These are phyloP conservation scores for Dioctria linearis DNA, from an alignment of 2,888 invertebrate species.

Conservation along the genomic window DNA sequence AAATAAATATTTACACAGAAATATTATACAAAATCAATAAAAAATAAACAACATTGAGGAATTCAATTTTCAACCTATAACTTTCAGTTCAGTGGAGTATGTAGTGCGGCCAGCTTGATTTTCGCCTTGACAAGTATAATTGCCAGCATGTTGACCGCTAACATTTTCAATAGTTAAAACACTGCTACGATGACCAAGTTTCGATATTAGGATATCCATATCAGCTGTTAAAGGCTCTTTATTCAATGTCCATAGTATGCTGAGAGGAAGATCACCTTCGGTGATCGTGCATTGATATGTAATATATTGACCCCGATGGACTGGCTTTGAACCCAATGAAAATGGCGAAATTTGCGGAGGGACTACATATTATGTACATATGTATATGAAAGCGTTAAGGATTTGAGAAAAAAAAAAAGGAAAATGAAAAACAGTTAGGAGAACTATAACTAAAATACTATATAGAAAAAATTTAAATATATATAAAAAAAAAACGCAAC, in stretches of 20 bases:
- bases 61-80: constrained; percentile 75
- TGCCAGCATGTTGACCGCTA: constrained; percentile 79
- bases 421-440: not conserved
- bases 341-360: constrained; percentile 73
- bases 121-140: constrained; percentile 82
- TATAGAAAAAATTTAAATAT: constrained; percentile 2
- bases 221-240: constrained; percentile 68
- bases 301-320: constrained; percentile 76
- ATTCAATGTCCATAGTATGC: constrained; percentile 76
- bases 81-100: constrained; percentile 79
- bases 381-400: constrained; percentile 7
- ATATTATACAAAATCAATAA: constrained; percentile 54
- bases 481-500: constrained; percentile 64
- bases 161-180: constrained; percentile 81
- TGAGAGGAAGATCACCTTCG: constrained; percentile 78
- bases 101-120: constrained; percentile 81
- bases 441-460: constrained; percentile 16
- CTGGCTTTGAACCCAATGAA: constrained; percentile 76
- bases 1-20: constrained; percentile 29
- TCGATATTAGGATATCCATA: constrained; percentile 73
- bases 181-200: constrained; percentile 78
- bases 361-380: constrained; percentile 57
- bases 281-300: constrained; percentile 76
- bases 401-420: constrained; percentile 5
- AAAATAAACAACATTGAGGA: constrained; percentile 48